Conservation (phyloP, 2,888 invertebrate genomes). For the Trilocha varians region DNA sequence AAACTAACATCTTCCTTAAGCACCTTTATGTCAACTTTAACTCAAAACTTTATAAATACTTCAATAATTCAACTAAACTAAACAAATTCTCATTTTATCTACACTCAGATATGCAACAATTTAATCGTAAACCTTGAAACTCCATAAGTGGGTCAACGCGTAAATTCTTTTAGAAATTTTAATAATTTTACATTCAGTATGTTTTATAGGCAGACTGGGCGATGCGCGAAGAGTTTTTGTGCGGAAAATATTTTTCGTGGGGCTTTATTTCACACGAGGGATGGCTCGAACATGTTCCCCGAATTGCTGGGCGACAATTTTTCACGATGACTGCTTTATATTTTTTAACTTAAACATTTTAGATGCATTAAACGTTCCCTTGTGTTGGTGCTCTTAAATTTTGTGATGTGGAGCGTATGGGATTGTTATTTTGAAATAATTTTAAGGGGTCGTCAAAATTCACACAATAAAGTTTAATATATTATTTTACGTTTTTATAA, state of each 20-base stretch:
- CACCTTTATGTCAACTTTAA: no score
- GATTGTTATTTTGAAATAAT: not conserved
- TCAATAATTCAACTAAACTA: no score
- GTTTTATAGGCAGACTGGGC: not conserved
- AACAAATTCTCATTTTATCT: no score
- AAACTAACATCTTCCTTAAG: no score
- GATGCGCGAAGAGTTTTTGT: conserved; percentile 2
- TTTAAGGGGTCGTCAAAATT: no score
- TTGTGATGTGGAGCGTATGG: not conserved
- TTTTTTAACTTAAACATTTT: conserved; percentile 4
- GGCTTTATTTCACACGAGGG: conserved; percentile 14
- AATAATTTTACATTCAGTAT: not conserved
- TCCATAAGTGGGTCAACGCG: not conserved
- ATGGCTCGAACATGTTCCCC: conserved; percentile 8
- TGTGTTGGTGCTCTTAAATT: not conserved
- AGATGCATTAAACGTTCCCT: not conserved
- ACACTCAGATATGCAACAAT: no score
- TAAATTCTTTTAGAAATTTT: not conserved
- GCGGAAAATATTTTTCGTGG: conserved; percentile 9
- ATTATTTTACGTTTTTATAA: no score
- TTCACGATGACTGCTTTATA: conserved; percentile 13
- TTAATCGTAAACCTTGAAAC: no score
- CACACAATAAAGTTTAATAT: no score
- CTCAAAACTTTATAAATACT: no score
- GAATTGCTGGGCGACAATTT: conserved; percentile 16